Conservation (phyloP, 2,113 vertebrate species). For the Bufo gargarizans region DNA sequence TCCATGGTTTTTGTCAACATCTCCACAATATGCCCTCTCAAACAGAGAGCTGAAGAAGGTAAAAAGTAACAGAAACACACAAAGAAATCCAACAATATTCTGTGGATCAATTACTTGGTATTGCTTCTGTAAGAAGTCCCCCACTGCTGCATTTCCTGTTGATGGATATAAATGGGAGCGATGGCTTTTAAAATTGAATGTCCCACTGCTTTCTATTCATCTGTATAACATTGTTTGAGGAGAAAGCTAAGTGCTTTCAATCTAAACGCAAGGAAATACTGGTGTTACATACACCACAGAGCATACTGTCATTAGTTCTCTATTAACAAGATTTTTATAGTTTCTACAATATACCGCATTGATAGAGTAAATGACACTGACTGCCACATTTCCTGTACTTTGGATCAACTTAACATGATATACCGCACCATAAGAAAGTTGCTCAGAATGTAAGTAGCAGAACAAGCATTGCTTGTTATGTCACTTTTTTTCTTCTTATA, state of each 20-base stretch:
- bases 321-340: constrained; percentile 42
- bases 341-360: neutral
- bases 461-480: neutral
- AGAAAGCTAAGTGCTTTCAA: constrained; percentile 21
- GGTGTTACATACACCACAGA: constrained; percentile 13
- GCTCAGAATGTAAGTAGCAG: neutral
- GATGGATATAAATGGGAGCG: constrained; percentile 52
- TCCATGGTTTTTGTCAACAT: neutral
- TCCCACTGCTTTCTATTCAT: constrained; percentile 50
- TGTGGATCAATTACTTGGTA: constrained; percentile 51
- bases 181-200: constrained; percentile 56
- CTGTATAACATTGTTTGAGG: constrained; percentile 52
- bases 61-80: constrained; percentile 8
- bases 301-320: constrained; percentile 46
- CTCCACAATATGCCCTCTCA: neutral
- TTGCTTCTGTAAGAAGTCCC: constrained; percentile 51
- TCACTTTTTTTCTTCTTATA: neutral
- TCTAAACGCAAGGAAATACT: constrained; percentile 35
- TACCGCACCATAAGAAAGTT: neutral
- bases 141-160: constrained; percentile 54
- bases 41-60: constrained; percentile 33
- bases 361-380: neutral
- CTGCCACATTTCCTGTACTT: neutral
- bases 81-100: constrained; percentile 35
- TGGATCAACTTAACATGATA: neutral